Conservation (phyloP, 2,888 invertebrate species). For the Oasisia sp. region DNA sequence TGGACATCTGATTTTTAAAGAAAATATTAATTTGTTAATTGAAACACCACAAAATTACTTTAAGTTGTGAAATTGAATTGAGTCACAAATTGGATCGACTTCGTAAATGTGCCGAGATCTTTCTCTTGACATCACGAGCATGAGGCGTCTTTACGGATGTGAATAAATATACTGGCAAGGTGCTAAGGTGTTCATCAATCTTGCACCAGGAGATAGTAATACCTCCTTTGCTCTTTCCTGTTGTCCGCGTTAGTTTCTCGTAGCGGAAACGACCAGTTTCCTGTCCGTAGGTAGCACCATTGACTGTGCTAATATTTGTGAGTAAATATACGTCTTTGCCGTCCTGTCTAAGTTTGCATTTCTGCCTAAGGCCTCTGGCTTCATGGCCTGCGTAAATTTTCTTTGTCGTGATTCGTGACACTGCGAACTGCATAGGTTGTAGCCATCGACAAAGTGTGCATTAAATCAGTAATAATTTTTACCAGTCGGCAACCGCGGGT, state of each 20-base stretch:
- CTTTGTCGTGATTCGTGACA: neutral
- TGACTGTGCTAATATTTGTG: neutral
- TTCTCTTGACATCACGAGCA: neutral
- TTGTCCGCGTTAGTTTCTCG: neutral
- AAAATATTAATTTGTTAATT: no score
- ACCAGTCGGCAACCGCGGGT: neutral
- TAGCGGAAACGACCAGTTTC: neutral
- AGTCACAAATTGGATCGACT: no score
- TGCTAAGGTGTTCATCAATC: neutral
- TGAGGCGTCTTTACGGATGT: neutral
- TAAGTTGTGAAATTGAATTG: neutral
- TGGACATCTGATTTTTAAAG: no score
- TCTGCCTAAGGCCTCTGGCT: neutral
- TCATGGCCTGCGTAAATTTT: neutral
- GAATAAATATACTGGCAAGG: neutral
- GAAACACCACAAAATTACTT: no score
- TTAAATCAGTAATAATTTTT: constrained; percentile 14
- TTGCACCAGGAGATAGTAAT: neutral
- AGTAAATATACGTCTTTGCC: neutral
- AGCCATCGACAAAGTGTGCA: neutral
- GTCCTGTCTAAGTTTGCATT: neutral
- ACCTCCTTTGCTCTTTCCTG: neutral
- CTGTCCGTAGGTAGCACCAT: neutral
- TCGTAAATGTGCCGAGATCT: no score
- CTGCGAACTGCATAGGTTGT: neutral